Evolutionary conservation across 2,888 invertebrate genomes (phyloP), one percentile per base, ranked within the genome.

Genomic region (Andrena haemorrhoa): DNA sequence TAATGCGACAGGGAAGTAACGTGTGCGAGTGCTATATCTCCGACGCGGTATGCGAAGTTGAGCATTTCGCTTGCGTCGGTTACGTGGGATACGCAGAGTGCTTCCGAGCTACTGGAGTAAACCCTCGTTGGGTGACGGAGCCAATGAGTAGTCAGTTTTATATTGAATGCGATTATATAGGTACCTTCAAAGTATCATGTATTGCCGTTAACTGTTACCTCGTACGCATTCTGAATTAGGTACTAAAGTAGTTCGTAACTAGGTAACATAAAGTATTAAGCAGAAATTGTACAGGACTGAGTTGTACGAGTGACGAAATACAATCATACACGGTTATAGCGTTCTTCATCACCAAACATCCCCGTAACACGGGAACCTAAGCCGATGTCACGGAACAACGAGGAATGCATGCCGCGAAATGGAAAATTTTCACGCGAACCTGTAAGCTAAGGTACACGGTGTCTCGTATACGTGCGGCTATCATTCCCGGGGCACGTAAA

Each of bases 401-500:
- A 64, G 56, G 41, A 33, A 41, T 75, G 12, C 61, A 47, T 41
- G 72, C 0, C 1, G 49, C 16, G 12, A 60, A 16, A 75, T 78
- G 56, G 75, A 75, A 69, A 68, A 20, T 72, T 78, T 66, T 63
- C 72, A 33, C 47, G 8, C 7, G 53, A 35, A 49, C 10, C 41
- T 1, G n/a, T 16, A 12, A 56, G 41, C 33, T 41, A 20, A 31
- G 8, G 8, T 23, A 47, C n/a, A 72, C 63, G 61, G 78, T 60
- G 56, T 58, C 61, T 71, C 68, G 33, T 56, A 49, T 68, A 47
- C 72, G 8, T 49, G 71, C 56, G 51, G 26, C 65, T 71, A 64
- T 74, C 66, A 53, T 20, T 73, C 47, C 49, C 64, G 47, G 29
- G 65, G 63, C 66, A 64, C 72, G 79, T 82, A 58, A 77, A 80